phyloP scores from a whole-genome alignment of 2,888 invertebrate species.

The Hymenopus coronatus region DNA sequence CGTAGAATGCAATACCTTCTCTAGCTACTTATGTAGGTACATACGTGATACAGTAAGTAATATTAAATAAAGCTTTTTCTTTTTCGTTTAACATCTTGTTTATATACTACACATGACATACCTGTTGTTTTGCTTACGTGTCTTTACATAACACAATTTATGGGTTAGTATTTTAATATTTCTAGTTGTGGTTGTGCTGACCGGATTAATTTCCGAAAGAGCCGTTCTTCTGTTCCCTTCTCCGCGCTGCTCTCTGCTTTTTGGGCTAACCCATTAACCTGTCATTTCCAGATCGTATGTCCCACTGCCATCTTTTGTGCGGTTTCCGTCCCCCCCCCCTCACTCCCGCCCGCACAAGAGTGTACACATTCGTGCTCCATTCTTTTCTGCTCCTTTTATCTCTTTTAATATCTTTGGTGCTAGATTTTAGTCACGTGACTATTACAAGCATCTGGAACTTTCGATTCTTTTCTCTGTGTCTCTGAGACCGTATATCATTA shows the following conservation, averaged over 20 bases:
- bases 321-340: not conserved
- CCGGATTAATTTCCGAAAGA: not conserved
- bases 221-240: not conserved
- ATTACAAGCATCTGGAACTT: too few species aligned
- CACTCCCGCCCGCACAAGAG: not conserved
- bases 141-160: not conserved
- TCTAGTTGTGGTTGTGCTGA: not conserved
- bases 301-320: not conserved
- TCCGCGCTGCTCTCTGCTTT: not conserved
- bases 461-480: too few species aligned
- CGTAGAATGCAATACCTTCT: too few species aligned
- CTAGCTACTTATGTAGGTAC: too few species aligned
- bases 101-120: not conserved
- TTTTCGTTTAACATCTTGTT: not conserved
- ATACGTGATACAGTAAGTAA: too few species aligned
- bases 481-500: too few species aligned
- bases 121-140: not conserved
- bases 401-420: not conserved
- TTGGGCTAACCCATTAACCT: not conserved
- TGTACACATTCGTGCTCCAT: not conserved
- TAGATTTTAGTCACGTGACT: not conserved
- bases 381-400: not conserved
- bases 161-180: not conserved
- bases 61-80: too few species aligned
- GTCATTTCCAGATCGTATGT: not conserved